Base-by-base conservation (phyloP, 2,797 vertebrate genomes). In the Columba guinea region DNA sequence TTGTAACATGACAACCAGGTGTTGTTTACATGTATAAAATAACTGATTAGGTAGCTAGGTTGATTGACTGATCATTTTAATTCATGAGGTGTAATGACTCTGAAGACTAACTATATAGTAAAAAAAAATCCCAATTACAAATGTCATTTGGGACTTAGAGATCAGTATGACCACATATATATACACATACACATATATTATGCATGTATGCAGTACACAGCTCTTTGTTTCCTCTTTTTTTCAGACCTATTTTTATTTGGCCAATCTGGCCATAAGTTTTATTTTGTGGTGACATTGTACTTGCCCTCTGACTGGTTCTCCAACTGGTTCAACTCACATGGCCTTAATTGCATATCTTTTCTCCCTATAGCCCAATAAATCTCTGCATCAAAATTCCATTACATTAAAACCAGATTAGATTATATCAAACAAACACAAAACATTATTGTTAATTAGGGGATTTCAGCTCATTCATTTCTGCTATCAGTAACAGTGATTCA, bases 401-500 rank as follows among this genome's bases (percentile, higher is more conserved):
- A 68, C 14, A 62, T 59, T 62, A 71, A 58, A 93, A 71, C 16
- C 8, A 59, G 39, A 79, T 84, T 84, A 94, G 27, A 84, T 86
- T 91, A 88, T 27, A 78, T 4, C 20, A 86, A 91, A 80, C 5
- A 49, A 79, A 5, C 82, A 84, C 37, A 56, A 60, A 2, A 3
- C 26, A 77, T 81, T 87, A 55, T 6, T 55, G 7, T 35, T 79
- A 75, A 86, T 81, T 34, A 71, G 26, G 13, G 53, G 16, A 86
- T 91, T 74, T 11, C 55, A 91, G 24, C 5, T 79, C 18, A 62
- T 79, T 94, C 73, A 49, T 63, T 95, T 82, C 37, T 87, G 16
- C 55, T 82, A 37, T 63, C 70, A 55, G 30, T n/a, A 91, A 75
- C 26, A 65, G 41, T 52, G 34, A 94, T 91, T 93, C 76, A 88